Base-by-base conservation (phyloP, 2,888 invertebrate species). In the Gnatocerus cornutus region DNA sequence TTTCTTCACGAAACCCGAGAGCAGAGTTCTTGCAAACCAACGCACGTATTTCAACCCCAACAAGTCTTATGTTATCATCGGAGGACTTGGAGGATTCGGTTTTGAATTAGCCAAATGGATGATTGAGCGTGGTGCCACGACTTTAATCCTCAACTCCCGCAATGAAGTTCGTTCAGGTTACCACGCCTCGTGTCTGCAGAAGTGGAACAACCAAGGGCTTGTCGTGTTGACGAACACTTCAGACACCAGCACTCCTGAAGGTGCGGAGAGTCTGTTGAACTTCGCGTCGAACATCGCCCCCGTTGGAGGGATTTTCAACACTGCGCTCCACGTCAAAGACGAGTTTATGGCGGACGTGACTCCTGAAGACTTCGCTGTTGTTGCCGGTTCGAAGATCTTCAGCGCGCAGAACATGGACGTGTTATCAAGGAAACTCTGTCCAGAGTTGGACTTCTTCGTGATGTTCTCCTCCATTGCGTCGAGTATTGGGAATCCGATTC, bases 1-100 rank as follows among this genome's bases (percentile, higher is more conserved):
- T 0, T 64, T 27, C 12, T 45, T 67, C 55, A 14, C 30, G n/a
- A 41, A 50, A 29, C 37, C 61, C 0, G 46, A 68, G 3, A 61
- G 30, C 10, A 41, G 52, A 16, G 30, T 68, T 33, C n/a, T 39
- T 8, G 69, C 67, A 9, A 21, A 16, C 7, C 37, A 66, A 2
- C 59, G 63, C 29, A 92, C 93, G 13, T 92, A 93, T 84, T 88
- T 93, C 89, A 90, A 91, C 41, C 90, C 91, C 21, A 89, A 88
- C 65, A 90, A 90, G 81, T 88, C 88, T 52, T 93, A 92, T 82
- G 87, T 93, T 55, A 84, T 93, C 7, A 89, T 93, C 9, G 94
- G 94, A 1, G 90, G 90, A 71, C 85, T 91, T 45, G 91, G 91
- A 68, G 91, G 91, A 3, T 90, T 91, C 80, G 91, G 91, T 21